phyloP scores from a whole-genome alignment of 2,888 invertebrate species.

The Nephrocerus scutellatus region DNA sequence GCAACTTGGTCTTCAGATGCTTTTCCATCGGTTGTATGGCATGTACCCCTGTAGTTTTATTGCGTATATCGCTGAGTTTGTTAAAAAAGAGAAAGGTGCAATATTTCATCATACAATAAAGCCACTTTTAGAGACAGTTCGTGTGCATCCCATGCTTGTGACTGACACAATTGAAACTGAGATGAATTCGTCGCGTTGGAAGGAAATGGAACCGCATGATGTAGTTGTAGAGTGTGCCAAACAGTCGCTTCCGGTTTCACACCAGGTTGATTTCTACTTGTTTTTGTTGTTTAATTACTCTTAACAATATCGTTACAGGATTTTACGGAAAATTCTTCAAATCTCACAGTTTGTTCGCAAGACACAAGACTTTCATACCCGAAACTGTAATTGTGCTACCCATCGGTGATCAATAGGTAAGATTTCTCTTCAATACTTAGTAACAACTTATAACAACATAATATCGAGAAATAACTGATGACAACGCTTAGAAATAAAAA shows the following conservation, averaged over 20 bases:
- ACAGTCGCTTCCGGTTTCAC: conserved; percentile 52
- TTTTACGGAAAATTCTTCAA: conserved; percentile 15
- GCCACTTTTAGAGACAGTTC: conserved; percentile 79
- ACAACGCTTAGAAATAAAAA: too few species aligned
- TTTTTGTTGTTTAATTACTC: neutral
- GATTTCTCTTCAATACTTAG: too few species aligned
- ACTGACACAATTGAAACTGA: conserved; percentile 73
- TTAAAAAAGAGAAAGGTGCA: conserved; percentile 55
- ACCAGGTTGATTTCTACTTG: conserved; percentile 26
- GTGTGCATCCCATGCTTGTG: conserved; percentile 81
- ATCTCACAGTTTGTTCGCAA: conserved; percentile 12
- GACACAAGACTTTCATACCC: too few species aligned
- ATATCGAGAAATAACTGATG: too few species aligned
- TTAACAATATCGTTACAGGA: conserved; percentile 11
- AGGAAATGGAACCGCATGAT: conserved; percentile 60
- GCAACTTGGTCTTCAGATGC: conserved; percentile 73
- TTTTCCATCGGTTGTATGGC: conserved; percentile 83
- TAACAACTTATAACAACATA: too few species aligned
- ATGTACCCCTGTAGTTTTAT: conserved; percentile 90
- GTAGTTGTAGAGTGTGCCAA: conserved; percentile 82
- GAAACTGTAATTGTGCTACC: too few species aligned
- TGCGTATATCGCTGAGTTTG: conserved; percentile 68
- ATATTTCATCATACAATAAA: conserved; percentile 74
- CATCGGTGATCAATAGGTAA: too few species aligned
- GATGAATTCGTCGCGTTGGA: conserved; percentile 64